phyloP scores from a whole-genome alignment of 2,797 vertebrate species.

The Artibeus lituratus region DNA sequence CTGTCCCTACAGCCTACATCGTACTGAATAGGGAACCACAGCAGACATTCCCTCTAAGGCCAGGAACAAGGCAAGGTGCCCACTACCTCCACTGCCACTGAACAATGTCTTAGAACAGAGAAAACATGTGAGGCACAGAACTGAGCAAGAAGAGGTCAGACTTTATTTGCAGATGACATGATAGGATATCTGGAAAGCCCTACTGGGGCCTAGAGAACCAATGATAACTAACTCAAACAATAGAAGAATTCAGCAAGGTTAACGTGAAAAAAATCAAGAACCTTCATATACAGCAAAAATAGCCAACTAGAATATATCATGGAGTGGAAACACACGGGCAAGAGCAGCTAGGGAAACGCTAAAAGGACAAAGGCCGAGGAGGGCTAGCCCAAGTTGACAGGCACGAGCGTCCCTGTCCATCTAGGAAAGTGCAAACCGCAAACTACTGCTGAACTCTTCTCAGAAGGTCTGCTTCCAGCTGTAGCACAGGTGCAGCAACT shows the following conservation, averaged over 20 bases:
- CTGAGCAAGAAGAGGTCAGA: background rate
- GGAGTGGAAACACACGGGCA: background rate
- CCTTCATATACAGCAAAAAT: background rate
- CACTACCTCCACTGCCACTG: no score
- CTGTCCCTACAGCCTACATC: background rate
- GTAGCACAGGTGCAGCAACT: fast-evolving
- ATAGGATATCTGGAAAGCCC: background rate
- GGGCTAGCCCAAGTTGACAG: fast-evolving
- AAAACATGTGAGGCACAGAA: background rate
- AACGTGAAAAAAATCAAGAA: background rate
- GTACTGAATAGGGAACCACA: fast-evolving
- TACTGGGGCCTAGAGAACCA: background rate
- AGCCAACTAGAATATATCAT: background rate
- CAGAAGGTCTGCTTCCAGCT: fast-evolving
- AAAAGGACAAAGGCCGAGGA: background rate
- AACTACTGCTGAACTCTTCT: background rate
- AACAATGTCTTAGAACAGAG: background rate
- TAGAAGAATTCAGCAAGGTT: background rate
- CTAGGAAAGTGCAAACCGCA: background rate
- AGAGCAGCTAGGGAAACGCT: background rate
- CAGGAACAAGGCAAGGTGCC: background rate
- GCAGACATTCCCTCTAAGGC: background rate
- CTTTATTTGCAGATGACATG: background rate
- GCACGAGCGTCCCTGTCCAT: background rate
- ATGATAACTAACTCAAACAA: background rate